A percentile compares a stretch with the other conserved stretches of the same genome.
Conservation (phyloP, 2,797 vertebrate species). For the Lutjanus campechanus region DNA sequence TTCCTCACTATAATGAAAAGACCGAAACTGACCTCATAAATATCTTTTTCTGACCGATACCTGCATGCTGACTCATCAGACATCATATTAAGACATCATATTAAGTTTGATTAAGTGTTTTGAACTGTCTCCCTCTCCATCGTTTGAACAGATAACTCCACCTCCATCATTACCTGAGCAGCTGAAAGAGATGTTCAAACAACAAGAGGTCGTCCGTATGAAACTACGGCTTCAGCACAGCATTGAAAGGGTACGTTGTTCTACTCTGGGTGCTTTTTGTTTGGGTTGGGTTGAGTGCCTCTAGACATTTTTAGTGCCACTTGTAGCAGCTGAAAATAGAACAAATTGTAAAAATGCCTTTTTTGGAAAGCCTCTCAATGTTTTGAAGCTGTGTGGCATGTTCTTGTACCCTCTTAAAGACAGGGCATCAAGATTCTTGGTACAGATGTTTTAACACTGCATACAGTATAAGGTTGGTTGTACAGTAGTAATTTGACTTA, state of each 20-base stretch:
- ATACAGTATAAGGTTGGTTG: background rate
- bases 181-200: slow-evolving; percentile 98
- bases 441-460: background rate
- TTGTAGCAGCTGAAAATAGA: slow-evolving; percentile 3
- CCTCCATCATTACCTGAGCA: slow-evolving; percentile 96
- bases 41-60: background rate
- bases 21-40: background rate
- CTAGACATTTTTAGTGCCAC: background rate
- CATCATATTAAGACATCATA: too few species aligned
- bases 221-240: slow-evolving; percentile 98
- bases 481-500: slow-evolving; percentile 8
- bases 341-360: background rate
- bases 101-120: background rate
- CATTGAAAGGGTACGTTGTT: slow-evolving; percentile 92
- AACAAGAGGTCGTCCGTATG: slow-evolving; percentile 97
- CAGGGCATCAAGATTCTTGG: background rate
- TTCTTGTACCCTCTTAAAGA: background rate
- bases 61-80: background rate
- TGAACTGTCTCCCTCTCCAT: background rate
- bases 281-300: background rate
- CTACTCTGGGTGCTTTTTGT: background rate
- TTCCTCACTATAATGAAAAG: too few species aligned
- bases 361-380: background rate
- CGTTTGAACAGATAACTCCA: slow-evolving; percentile 92
- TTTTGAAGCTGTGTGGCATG: background rate